Evolutionary conservation across 2,888 invertebrate genomes (phyloP), one percentile per base, ranked within the genome.

Genomic region (Euclidia mi): DNA sequence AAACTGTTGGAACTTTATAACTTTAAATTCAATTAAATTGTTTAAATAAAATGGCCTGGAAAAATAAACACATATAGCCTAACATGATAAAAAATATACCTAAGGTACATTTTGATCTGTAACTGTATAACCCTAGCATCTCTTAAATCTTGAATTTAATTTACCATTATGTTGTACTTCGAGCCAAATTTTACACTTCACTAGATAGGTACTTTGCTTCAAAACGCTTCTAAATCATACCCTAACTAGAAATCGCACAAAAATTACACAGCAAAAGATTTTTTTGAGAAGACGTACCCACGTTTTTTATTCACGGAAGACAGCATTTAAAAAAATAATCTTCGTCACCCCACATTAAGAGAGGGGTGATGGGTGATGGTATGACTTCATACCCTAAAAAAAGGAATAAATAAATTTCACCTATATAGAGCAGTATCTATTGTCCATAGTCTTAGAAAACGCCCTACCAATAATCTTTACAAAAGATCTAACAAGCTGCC

Each of bases 321-420:
- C 38, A 65, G 62, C 66, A 48, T 68, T 74, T 63, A 73, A 73
- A 76, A 84, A 86, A 84, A 83, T 80, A 78, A 48, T 57, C 45
- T 49, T 38, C 53, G 31, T 71, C 64, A 75, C 75, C 79, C 77
- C 49, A 82, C 68, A 78, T 75, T 80, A 81, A 70, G 64, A 79
- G 80, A 91, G 92, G 92, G 92, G 92, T 92, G 20, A 93, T 71
- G n/a, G n/a, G n/a, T n/a, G 91, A 93, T 71, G 66, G 41, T 48
- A 56, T 52, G 59, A 52, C 59, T 65, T 76, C 74, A 75, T 77
- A 76, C 68, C 7, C 20, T 25, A 64, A 43, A 70, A 71, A 73
- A 73, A 69, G 81, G 79, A 86, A 89, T 85, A 87, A 86, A 89
- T 82, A 84, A 83, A 87, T 86, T 56, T 81, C 87, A 87, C 87